These are phyloP conservation scores for Hirtodrosophila confusa DNA, from an alignment of 2,888 invertebrate species.

Conservation along the genomic window DNA sequence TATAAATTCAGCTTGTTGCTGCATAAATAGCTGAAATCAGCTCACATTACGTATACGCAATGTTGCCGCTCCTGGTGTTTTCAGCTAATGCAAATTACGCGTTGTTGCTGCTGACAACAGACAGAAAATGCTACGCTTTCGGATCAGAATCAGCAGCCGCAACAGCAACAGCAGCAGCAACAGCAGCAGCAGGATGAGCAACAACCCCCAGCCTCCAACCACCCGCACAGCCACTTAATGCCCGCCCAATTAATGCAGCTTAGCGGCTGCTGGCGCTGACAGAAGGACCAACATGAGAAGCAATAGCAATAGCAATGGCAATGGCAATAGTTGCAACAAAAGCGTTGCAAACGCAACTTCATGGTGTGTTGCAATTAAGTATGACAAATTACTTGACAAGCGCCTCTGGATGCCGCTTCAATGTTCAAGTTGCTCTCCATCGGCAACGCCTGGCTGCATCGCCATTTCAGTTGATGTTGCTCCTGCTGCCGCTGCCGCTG, in stretches of 20 bases:
- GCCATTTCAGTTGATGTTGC: slow-evolving; percentile 16
- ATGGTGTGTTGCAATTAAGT: slow-evolving; percentile 67
- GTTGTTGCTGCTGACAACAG: slow-evolving; percentile 21
- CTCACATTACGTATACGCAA: slow-evolving; percentile 29
- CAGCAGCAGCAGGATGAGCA: slow-evolving; percentile 18
- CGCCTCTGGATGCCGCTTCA: slow-evolving; percentile 57
- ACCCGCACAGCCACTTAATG: slow-evolving; percentile 47
- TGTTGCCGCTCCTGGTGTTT: slow-evolving; percentile 15
- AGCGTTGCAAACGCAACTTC: slow-evolving; percentile 44
- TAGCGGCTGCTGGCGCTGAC: slow-evolving; percentile 33
- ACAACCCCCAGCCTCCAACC: background rate
- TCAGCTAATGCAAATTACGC: slow-evolving; percentile 39
- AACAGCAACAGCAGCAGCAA: slow-evolving; percentile 4
- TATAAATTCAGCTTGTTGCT: slow-evolving; percentile 3
- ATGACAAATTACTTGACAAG: slow-evolving; percentile 73
- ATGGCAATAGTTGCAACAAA: slow-evolving; percentile 6
- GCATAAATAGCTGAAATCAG: slow-evolving; percentile 30
- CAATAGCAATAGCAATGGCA: slow-evolving; percentile 1
- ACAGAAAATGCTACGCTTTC: slow-evolving; percentile 24
- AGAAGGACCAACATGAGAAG: slow-evolving; percentile 9
- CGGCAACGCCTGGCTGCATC: slow-evolving; percentile 36
- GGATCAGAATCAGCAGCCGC: slow-evolving; percentile 20
- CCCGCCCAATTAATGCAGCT: slow-evolving; percentile 62
- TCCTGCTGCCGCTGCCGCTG: slow-evolving; percentile 10
- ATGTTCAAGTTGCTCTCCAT: slow-evolving; percentile 42